A percentile compares a stretch with the other conserved stretches of the same genome.
phyloP scores from a whole-genome alignment of 2,113 vertebrate genomes.

The Gavialis gangeticus region DNA sequence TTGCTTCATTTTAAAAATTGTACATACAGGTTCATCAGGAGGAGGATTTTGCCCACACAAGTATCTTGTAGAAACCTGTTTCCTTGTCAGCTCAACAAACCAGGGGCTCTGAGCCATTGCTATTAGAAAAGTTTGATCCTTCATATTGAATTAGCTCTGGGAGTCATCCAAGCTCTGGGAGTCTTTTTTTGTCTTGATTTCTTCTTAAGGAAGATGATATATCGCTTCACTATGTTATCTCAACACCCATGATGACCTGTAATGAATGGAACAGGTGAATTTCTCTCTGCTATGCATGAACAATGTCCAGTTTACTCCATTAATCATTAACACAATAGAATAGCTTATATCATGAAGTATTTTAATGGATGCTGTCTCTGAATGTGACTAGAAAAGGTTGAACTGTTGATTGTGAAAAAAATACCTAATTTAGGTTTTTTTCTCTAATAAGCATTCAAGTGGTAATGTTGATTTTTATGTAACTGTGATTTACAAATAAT shows the following conservation, averaged over 20 bases:
- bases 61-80: rapidly evolving
- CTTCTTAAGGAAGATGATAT: neutral
- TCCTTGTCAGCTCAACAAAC: neutral
- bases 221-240: too few relatives aligned
- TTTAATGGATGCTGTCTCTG: neutral
- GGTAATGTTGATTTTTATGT: neutral
- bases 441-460: neutral
- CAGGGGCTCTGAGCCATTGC: neutral
- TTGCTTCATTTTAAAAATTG: neutral
- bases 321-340: neutral
- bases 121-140: neutral
- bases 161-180: neutral
- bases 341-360: neutral
- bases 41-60: neutral
- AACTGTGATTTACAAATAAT: neutral
- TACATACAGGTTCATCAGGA: neutral
- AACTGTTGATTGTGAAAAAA: neutral
- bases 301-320: neutral
- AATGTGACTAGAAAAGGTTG: neutral
- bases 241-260: too few relatives aligned
- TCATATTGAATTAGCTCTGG: neutral
- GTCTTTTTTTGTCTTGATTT: neutral
- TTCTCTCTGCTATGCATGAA: too few relatives aligned
- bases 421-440: neutral
- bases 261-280: too few relatives aligned